Evolutionary conservation across 1,140 invertebrate species (phyloP).

Genomic region (Drosophila kurseongensis): DNA sequence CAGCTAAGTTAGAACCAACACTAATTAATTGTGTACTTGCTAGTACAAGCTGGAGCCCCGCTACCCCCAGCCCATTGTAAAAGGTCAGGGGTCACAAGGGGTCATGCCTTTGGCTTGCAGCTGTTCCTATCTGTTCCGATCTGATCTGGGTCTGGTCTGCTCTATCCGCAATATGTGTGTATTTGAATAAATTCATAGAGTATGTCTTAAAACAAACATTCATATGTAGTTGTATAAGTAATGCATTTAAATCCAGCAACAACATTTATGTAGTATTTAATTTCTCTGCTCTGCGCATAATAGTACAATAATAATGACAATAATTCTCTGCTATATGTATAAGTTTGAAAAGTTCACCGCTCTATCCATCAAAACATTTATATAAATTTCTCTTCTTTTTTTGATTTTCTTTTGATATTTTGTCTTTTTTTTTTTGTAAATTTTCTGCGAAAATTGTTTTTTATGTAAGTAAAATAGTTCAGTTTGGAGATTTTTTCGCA

Average conservation of each 20-base stretch:
- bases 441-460: slow-evolving; percentile 35
- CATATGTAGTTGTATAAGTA: slow-evolving; percentile 54
- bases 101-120: slow-evolving; percentile 55
- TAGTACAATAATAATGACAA: slow-evolving; percentile 45
- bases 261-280: slow-evolving; percentile 49
- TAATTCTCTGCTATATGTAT: slow-evolving; percentile 56
- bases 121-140: slow-evolving; percentile 35
- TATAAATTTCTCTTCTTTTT: slow-evolving; percentile 44
- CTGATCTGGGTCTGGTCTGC: slow-evolving; percentile 17
- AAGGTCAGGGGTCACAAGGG: slow-evolving; percentile 11
- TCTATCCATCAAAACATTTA: slow-evolving; percentile 76
- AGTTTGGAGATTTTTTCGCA: slow-evolving; percentile 54
- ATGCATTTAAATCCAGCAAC: slow-evolving; percentile 61
- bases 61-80: neutral
- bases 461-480: slow-evolving; percentile 69
- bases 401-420: slow-evolving; percentile 47
- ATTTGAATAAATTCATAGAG: slow-evolving; percentile 77
- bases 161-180: slow-evolving; percentile 73
- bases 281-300: slow-evolving; percentile 49
- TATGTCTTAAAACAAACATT: slow-evolving; percentile 72
- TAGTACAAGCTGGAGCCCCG: slow-evolving; percentile 27
- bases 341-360: slow-evolving; percentile 67
- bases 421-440: slow-evolving; percentile 25
- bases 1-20: slow-evolving; percentile 33
- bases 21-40: slow-evolving; percentile 38